phyloP scores from a whole-genome alignment of 37 sponge, comb jelly and placozoan genomes.

The Chondrilla cf. caribensis region DNA sequence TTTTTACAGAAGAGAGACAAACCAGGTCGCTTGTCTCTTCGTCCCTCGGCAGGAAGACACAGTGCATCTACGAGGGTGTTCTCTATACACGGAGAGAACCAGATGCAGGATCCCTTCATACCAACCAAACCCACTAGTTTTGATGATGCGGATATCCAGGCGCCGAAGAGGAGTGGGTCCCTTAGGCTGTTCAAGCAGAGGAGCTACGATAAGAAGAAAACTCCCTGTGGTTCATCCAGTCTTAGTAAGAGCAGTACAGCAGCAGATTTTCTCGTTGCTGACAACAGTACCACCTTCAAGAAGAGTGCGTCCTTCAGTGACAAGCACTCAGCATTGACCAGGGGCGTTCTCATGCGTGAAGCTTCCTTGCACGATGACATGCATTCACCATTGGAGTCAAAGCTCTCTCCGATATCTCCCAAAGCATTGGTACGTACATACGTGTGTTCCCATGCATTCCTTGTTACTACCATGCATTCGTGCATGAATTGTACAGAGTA shows the following conservation, averaged over 20 bases:
- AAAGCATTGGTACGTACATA: not conserved
- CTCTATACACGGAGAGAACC: not conserved
- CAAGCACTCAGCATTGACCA: too few species aligned
- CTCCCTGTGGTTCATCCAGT: not conserved
- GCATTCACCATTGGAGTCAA: too few species aligned
- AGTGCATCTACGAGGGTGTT: not conserved
- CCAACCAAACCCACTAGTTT: not conserved
- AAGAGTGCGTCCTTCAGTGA: not conserved
- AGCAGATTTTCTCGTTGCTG: not conserved
- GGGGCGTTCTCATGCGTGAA: too few species aligned
- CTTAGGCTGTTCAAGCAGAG: conserved; percentile 4
- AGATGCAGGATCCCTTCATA: not conserved
- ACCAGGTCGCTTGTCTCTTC: conserved; percentile 16
- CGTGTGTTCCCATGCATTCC: not conserved
- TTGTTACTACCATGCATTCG: too few species aligned
- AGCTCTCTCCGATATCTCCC: not conserved
- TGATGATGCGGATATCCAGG: not conserved
- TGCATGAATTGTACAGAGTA: too few species aligned
- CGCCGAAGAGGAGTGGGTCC: not conserved
- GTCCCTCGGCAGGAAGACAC: not conserved
- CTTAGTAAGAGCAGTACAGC: not conserved
- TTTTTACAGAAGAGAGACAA: not conserved
- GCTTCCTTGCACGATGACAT: too few species aligned
- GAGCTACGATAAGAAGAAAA: not conserved
- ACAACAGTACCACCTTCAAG: not conserved